Conservation (phyloP, 2,113 vertebrate genomes). For the Indri indri region DNA sequence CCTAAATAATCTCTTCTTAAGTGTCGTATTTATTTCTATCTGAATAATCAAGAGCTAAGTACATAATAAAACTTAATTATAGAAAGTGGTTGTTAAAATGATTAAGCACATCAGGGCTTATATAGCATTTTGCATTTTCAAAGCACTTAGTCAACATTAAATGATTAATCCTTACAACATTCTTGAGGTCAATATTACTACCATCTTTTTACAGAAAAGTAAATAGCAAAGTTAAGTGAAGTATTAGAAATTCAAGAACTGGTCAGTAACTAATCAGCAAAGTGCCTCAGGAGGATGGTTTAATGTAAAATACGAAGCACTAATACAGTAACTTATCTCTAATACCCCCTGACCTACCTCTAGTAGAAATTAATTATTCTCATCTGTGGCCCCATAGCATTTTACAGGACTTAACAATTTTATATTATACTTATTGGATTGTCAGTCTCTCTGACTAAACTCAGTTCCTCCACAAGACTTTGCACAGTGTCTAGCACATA, state of each 20-base stretch:
- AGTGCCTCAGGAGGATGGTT: constrained; percentile 43
- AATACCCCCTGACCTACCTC: constrained; percentile 13
- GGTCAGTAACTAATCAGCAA: constrained; percentile 64
- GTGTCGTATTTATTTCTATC: not conserved
- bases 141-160: constrained; percentile 65
- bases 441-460: not conserved
- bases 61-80: constrained; percentile 55
- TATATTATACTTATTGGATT: not conserved
- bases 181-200: constrained; percentile 32
- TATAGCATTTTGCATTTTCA: constrained; percentile 42
- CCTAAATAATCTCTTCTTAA: not conserved
- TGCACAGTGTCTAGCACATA: not conserved
- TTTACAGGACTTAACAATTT: not conserved
- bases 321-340: constrained; percentile 48
- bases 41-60: constrained; percentile 34
- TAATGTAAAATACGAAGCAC: constrained; percentile 41
- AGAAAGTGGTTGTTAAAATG: constrained; percentile 57
- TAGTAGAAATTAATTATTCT: constrained; percentile 44
- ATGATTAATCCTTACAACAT: constrained; percentile 56
- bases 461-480: not conserved
- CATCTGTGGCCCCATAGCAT: not conserved
- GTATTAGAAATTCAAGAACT: constrained; percentile 48
- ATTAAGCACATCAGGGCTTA: constrained; percentile 51
- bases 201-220: constrained; percentile 53
- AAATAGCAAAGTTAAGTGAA: constrained; percentile 59